Base-by-base conservation (phyloP, 2,888 invertebrate species). In the Andrena camellia region DNA sequence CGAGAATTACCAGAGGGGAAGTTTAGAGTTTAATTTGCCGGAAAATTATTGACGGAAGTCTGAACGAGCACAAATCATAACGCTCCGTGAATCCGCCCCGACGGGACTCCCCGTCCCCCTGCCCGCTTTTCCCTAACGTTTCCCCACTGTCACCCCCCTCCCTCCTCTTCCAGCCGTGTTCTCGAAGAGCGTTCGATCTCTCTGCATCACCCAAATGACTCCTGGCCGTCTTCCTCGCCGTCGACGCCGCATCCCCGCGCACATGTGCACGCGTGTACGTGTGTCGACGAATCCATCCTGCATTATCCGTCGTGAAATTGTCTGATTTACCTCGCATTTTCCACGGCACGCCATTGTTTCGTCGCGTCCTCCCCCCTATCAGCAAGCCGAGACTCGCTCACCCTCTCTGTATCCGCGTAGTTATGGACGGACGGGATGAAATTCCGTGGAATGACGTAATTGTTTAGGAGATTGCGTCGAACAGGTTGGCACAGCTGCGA, bases 11-110 rank as follows among this genome's bases (percentile, higher is more conserved):
- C 73, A 81, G 85, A 79, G 78, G 83, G 84, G 89, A 91, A 91
- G 90, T 92, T 91, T 90, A 89, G 81, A 89, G 92, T 91, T 90
- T 90, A 94, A 94, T 93, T 93, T 91, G 86, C 90, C 92, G 93
- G 92, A 90, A 94, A 94, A 93, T 94, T 92, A 93, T 93, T 93
- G 94, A 92, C 92, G 91, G 89, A 91, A 93, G 90, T 91, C 90
- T 89, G 89, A 90, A 89, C 89, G 89, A 86, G 91, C 86, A 90
- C 91, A 89, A 92, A 92, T 93, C 93, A 93, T 93, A 93, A 94
- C 91, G 93, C 91, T 92, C 88, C 90, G 92, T 90, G 93, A 91
- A 91, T 92, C 91, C 91, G 90, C 42, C 89, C 90, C 82, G 23
- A 57, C 78, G 74, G 85, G 76, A 70, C 76, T 75, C 69, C 67